phyloP scores from a whole-genome alignment of 2,888 invertebrate species.

The Aphodius granarius region DNA sequence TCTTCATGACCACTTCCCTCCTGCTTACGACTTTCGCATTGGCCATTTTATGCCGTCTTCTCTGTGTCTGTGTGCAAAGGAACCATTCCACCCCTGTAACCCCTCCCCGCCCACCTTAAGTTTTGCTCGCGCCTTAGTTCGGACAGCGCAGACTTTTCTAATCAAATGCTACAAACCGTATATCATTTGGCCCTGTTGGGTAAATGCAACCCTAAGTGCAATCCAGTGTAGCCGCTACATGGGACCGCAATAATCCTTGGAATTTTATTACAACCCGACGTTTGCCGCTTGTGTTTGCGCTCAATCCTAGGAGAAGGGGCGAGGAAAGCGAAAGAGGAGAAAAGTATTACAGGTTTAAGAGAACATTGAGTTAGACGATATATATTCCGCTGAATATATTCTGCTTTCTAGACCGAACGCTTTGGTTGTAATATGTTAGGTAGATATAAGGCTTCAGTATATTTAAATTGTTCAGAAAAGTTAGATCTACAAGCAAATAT shows the following conservation, averaged over 20 bases:
- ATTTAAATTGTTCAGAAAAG: too few relatives aligned
- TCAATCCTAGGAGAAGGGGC: not conserved
- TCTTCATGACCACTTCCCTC: not conserved
- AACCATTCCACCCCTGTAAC: not conserved
- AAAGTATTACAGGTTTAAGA: not conserved
- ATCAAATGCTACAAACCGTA: constrained; percentile 27
- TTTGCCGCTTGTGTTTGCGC: not conserved
- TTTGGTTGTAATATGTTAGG: too few relatives aligned
- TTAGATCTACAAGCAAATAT: too few relatives aligned
- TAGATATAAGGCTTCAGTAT: too few relatives aligned
- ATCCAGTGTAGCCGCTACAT: constrained; percentile 31
- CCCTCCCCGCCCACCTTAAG: not conserved
- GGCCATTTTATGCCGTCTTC: not conserved
- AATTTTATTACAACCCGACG: constrained; percentile 30
- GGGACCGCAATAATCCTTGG: constrained; percentile 32
- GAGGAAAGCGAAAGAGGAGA: not conserved
- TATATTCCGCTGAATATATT: too few relatives aligned
- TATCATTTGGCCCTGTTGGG: constrained; percentile 23
- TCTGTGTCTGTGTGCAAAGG: not conserved
- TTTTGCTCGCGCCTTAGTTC: not conserved
- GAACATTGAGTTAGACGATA: too few relatives aligned
- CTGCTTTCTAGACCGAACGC: too few relatives aligned
- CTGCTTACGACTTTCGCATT: not conserved
- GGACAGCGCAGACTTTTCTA: constrained; percentile 19
- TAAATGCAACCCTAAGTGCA: constrained; percentile 29